Evolutionary conservation across 2,888 invertebrate genomes (phyloP).

Genomic region (Heliconius aoede): DNA sequence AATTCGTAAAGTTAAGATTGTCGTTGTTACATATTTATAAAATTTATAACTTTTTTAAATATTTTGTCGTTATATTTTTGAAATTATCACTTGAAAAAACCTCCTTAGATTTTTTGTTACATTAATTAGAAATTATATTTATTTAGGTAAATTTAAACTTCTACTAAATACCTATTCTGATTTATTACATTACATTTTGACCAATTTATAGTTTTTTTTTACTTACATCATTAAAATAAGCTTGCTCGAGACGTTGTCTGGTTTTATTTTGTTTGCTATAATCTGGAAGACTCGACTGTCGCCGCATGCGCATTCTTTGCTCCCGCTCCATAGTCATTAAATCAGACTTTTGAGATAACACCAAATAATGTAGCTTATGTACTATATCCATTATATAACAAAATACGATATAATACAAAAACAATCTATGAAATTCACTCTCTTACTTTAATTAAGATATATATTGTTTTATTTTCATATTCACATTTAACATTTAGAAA

Average conservation of each 20-base stretch:
- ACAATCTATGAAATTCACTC: neutral
- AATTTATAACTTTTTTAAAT: too few species aligned
- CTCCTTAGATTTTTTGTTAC: neutral
- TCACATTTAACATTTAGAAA: neutral
- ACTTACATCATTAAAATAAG: slow-evolving; percentile 80
- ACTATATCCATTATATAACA: slow-evolving; percentile 73
- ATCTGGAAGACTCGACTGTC: slow-evolving; percentile 80
- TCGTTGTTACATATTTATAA: too few species aligned
- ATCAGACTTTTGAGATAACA: slow-evolving; percentile 80
- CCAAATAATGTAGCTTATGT: slow-evolving; percentile 79
- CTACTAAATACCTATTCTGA: neutral
- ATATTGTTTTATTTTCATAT: neutral
- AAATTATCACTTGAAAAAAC: neutral
- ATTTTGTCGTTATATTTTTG: too few species aligned
- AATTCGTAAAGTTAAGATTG: neutral
- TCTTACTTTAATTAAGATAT: neutral
- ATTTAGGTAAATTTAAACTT: neutral
- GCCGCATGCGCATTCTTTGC: slow-evolving; percentile 74
- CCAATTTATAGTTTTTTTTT: neutral
- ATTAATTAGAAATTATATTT: neutral
- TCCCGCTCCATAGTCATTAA: slow-evolving; percentile 80
- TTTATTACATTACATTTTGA: too few species aligned
- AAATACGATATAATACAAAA: neutral
- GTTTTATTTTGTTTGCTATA: slow-evolving; percentile 74
- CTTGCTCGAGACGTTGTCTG: slow-evolving; percentile 74